phyloP scores from a whole-genome alignment of 2,113 vertebrate species.

The Stegostoma tigrinum region DNA sequence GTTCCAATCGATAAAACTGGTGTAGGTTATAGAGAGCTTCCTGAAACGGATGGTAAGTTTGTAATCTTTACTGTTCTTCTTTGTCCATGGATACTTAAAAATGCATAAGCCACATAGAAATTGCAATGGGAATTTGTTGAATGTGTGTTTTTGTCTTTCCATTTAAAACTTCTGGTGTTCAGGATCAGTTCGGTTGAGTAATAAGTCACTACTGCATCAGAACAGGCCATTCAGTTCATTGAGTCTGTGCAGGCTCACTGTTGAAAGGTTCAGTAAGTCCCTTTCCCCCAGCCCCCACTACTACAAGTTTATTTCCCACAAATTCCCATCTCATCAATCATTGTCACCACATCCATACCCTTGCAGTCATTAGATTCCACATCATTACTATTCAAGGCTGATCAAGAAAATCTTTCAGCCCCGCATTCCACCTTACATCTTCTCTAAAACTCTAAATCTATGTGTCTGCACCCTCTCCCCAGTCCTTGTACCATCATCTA shows the following conservation, averaged over 20 bases:
- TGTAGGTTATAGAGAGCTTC: constrained; percentile 91
- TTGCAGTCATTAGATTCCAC: not conserved
- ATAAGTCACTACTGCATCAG: too few species aligned
- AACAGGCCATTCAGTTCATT: too few species aligned
- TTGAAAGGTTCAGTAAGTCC: too few species aligned
- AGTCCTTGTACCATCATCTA: not conserved
- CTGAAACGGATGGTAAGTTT: constrained; percentile 78
- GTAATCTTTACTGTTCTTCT: too few species aligned
- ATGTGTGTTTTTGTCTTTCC: not conserved
- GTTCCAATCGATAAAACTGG: constrained; percentile 91
- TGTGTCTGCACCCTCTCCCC: too few species aligned
- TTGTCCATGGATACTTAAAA: not conserved
- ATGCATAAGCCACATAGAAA: not conserved
- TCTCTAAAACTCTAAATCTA: not conserved
- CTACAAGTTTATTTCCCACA: too few species aligned
- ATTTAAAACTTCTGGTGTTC: not conserved
- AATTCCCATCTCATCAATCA: not conserved
- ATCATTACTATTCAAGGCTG: not conserved
- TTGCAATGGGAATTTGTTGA: not conserved
- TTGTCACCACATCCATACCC: too few species aligned
- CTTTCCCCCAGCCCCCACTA: not conserved
- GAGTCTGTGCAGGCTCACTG: too few species aligned
- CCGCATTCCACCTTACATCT: not conserved
- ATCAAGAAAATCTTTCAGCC: not conserved
- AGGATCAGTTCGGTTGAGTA: not conserved